These are phyloP conservation scores for Vanacampus margaritifer DNA, from an alignment of 2,113 vertebrate genomes.

Conservation along the genomic window DNA sequence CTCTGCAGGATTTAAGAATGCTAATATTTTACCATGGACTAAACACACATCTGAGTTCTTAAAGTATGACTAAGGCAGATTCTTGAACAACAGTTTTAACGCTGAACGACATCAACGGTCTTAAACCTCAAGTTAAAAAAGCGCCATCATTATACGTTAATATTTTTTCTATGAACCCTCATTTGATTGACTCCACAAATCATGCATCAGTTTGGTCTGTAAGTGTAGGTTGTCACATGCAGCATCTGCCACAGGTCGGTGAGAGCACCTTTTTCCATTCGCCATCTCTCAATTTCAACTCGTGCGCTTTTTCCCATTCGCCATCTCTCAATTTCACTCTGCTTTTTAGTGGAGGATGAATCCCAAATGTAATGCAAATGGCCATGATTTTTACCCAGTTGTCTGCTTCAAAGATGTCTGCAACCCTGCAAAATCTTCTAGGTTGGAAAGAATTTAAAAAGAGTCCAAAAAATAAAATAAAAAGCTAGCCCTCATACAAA, in stretches of 20 bases:
- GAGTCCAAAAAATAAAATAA: background rate
- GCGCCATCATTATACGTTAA: too few species aligned
- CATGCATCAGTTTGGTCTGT: constrained; percentile 31
- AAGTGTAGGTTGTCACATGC: constrained; percentile 43
- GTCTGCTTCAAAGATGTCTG: background rate
- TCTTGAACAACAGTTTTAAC: too few species aligned
- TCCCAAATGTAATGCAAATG: constrained; percentile 9
- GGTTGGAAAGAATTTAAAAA: background rate
- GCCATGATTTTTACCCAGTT: background rate
- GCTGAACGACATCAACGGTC: too few species aligned
- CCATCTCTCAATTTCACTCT: background rate
- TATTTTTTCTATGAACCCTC: too few species aligned
- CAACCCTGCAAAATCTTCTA: constrained; percentile 1
- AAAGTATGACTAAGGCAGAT: too few species aligned
- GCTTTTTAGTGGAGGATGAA: background rate
- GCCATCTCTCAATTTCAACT: background rate
- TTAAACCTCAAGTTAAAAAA: too few species aligned
- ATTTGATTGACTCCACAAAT: background rate
- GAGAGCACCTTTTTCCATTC: background rate
- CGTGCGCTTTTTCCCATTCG: background rate
- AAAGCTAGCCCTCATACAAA: constrained; percentile 10
- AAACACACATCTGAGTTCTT: too few species aligned
- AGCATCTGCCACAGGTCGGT: constrained; percentile 37
- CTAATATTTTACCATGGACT: too few species aligned
- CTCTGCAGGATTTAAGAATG: background rate